phyloP scores from a whole-genome alignment of 2,888 invertebrate genomes.

The Ophonus ardosiacus region DNA sequence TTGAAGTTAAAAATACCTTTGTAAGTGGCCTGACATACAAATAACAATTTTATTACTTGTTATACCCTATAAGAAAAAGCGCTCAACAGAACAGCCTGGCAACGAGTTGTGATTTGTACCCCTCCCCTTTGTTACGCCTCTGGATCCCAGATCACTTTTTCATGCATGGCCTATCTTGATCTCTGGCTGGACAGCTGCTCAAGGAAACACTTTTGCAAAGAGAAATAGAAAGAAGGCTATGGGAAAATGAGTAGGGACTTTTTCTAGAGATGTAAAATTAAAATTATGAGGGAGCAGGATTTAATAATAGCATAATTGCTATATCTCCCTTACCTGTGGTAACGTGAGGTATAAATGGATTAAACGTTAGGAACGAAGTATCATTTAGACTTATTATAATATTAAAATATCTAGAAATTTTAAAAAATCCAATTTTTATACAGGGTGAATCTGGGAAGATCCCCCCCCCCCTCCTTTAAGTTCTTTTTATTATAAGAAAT shows the following conservation, averaged over 20 bases:
- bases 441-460: too few species aligned
- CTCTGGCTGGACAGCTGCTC: constrained; percentile 13
- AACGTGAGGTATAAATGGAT: too few species aligned
- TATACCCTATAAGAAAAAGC: constrained; percentile 19
- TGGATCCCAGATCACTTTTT: constrained; percentile 16
- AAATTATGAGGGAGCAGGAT: not conserved
- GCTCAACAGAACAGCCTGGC: not conserved
- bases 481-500: too few species aligned
- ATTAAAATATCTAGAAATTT: too few species aligned
- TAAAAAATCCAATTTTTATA: too few species aligned
- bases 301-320: not conserved
- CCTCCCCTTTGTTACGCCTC: not conserved
- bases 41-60: constrained; percentile 33
- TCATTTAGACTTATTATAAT: too few species aligned
- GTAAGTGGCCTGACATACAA: constrained; percentile 25
- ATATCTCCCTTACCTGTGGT: too few species aligned
- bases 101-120: not conserved
- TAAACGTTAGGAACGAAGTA: too few species aligned
- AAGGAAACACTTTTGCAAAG: constrained; percentile 10
- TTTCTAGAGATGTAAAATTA: not conserved
- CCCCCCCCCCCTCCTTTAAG: too few species aligned
- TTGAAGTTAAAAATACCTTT: constrained; percentile 15
- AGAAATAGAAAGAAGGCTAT: not conserved
- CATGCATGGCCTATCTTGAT: constrained; percentile 17
- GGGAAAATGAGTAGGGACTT: not conserved